These are phyloP conservation scores for Propithecus perrieri DNA, from an alignment of 2,797 vertebrate genomes.

Conservation along the genomic window DNA sequence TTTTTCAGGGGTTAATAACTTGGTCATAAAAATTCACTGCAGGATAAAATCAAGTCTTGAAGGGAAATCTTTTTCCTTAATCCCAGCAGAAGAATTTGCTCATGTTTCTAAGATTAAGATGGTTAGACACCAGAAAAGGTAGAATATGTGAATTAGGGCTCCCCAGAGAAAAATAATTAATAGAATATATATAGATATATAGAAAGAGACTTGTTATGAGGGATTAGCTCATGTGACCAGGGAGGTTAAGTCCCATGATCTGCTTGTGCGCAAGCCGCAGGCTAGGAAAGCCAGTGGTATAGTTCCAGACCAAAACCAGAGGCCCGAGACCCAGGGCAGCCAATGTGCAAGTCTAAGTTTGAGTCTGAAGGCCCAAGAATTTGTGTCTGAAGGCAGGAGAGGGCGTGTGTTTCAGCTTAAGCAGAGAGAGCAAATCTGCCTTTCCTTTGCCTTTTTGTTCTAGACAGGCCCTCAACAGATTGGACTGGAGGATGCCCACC, in stretches of 20 bases:
- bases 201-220: neutral
- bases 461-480: too few species aligned
- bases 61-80: slow-evolving; percentile 61
- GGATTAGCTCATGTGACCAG: neutral
- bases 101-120: slow-evolving; percentile 13
- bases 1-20: slow-evolving; percentile 71
- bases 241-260: neutral
- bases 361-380: neutral
- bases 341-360: neutral
- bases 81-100: slow-evolving; percentile 23
- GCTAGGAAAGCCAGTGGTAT: neutral
- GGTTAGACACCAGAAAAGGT: neutral
- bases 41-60: slow-evolving; percentile 65
- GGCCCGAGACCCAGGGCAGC: neutral
- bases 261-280: neutral
- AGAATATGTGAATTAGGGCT: neutral
- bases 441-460: neutral
- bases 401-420: neutral
- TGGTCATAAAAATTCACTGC: slow-evolving; percentile 72
- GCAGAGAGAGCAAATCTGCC: neutral
- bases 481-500: neutral
- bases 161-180: neutral
- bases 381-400: neutral
- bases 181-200: neutral
- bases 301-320: neutral